Evolutionary conservation across 2,888 invertebrate genomes (phyloP).

Genomic region (Corythucha ciliata): DNA sequence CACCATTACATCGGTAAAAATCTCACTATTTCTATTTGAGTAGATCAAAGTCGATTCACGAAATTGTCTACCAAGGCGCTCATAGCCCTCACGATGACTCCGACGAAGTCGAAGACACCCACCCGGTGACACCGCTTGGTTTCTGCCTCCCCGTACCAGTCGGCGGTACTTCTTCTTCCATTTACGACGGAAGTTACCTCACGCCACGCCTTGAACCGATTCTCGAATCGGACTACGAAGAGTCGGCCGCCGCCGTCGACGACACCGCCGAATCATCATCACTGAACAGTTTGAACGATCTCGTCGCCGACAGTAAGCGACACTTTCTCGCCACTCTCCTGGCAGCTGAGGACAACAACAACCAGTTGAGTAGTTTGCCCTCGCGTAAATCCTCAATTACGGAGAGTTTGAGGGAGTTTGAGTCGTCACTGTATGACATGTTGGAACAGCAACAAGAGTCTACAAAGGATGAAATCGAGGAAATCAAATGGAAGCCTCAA

Average conservation of each 20-base stretch:
- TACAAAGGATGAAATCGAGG: slow-evolving; percentile 15
- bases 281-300: not conserved
- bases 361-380: not conserved
- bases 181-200: too few relatives aligned
- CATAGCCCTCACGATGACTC: not conserved
- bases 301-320: slow-evolving; percentile 17
- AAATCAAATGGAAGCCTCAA: slow-evolving; percentile 22
- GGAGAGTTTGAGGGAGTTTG: slow-evolving; percentile 27
- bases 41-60: slow-evolving; percentile 20
- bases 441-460: slow-evolving; percentile 23
- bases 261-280: slow-evolving; percentile 13
- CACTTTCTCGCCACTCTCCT: slow-evolving; percentile 14
- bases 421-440: slow-evolving; percentile 27
- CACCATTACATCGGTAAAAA: too few relatives aligned
- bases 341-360: slow-evolving; percentile 16
- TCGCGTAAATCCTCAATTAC: slow-evolving; percentile 29
- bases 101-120: not conserved
- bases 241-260: too few relatives aligned
- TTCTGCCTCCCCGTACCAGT: not conserved
- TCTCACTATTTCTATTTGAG: too few relatives aligned
- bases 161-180: not conserved
- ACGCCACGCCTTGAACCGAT: slow-evolving; percentile 16
- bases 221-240: slow-evolving; percentile 16
- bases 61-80: slow-evolving; percentile 3
- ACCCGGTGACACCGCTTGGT: not conserved